Evolutionary conservation across 2,797 vertebrate genomes (phyloP).

Genomic region (Coluber constrictor): DNA sequence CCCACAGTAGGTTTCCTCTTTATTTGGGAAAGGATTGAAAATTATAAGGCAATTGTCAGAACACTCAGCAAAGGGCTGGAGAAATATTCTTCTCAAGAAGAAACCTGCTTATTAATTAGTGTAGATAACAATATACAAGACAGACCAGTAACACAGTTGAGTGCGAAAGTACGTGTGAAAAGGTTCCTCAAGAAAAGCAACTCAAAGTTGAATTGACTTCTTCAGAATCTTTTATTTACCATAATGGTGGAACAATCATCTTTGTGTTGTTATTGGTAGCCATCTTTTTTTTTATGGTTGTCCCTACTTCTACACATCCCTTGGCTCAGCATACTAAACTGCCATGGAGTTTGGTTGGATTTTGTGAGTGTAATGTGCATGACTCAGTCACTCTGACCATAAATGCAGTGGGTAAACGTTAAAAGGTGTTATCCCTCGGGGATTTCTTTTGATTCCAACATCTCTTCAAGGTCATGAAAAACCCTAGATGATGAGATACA

Average conservation of each 20-base stretch:
- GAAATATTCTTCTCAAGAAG: not conserved
- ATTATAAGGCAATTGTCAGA: not conserved
- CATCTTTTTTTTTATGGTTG: not conserved
- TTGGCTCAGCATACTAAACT: not conserved
- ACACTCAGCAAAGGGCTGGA: not conserved
- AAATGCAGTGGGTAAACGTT: not conserved
- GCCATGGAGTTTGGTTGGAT: not conserved
- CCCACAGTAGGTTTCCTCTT: not conserved
- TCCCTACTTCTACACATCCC: not conserved
- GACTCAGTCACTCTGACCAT: not conserved
- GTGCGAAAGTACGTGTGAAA: not conserved
- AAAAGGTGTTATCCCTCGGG: not conserved
- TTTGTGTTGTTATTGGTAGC: not conserved
- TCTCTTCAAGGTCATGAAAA: not conserved
- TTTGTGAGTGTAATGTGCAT: not conserved
- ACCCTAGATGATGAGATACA: not conserved
- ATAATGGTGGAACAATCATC: not conserved
- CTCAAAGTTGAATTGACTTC: not conserved
- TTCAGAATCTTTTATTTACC: not conserved
- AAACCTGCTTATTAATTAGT: not conserved
- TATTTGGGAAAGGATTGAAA: not conserved
- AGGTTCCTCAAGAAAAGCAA: not conserved
- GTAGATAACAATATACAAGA: not conserved
- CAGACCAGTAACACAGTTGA: not conserved
- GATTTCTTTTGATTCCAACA: not conserved